Evolutionary conservation across 2,113 vertebrate species (phyloP), one percentile per base, ranked within the genome.

Genomic region (Cyphomyrus plagiostoma): DNA sequence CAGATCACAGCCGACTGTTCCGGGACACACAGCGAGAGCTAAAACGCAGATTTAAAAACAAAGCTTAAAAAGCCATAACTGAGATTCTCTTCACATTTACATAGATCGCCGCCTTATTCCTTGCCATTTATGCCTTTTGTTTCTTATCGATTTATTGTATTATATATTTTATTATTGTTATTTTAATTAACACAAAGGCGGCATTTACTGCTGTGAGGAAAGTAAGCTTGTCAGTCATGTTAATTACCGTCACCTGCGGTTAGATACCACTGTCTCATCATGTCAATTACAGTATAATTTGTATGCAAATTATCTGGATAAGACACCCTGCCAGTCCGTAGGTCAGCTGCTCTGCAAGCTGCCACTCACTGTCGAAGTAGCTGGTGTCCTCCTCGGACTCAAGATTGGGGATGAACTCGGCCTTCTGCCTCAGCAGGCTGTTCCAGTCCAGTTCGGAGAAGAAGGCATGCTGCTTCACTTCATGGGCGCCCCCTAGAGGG

Each of bases 351-450:
- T 5, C 70, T 4, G 45, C 82, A 21, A 62, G 19, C 2, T 35
- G 35, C 19, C 49, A 93, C 96, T 92, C 94, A 97, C 98, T 98
- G 92, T 98, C 98, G 56, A 98, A 99, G 94, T 99, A 99, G 94
- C 98, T 99, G 91, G 98, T 99, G 94, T 99, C 98, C 91, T 99
- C 98, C 91, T 99, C 98, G 0, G 98, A 98, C 92, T 99, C 98
- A 86, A 99, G 93, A 91, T 99, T 96, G 39, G 98, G 97, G 86
- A 99, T 96, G 90, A 99, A 99, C 93, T 99, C 98, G 0, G 98
- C 98, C 62, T 99, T 99, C 93, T 99, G 98, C 49, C 98, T 94
- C 94, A 99, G 96, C 83, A 99, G 93, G 88, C 97, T 97, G 9
- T 97, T 98, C 98, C 98, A 99, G 94, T 99, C 97, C 70, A 99